phyloP scores from a whole-genome alignment of 2,797 vertebrate species.

The Rhadinocentrus ornatus region DNA sequence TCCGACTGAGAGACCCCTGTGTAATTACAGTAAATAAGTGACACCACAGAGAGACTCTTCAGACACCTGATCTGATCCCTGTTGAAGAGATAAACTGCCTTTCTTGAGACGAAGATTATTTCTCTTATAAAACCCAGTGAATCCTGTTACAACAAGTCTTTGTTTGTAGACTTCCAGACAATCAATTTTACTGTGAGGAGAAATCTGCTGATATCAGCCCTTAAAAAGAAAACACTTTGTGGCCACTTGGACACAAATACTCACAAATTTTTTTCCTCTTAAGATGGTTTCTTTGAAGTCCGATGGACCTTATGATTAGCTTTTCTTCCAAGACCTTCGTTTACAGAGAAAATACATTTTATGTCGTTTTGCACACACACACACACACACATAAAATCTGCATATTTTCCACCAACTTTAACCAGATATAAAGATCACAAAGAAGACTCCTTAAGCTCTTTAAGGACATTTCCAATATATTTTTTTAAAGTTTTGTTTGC shows the following conservation, averaged over 20 bases:
- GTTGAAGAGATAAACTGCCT: constrained; percentile 16
- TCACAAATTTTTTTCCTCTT: neutral
- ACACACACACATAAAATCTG: neutral
- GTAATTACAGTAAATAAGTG: constrained; percentile 55
- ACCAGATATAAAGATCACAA: neutral
- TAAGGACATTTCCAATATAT: neutral
- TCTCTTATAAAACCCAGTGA: constrained; percentile 12
- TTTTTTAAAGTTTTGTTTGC: neutral
- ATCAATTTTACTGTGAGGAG: neutral
- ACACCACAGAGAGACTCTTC: constrained; percentile 17
- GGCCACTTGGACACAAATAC: neutral
- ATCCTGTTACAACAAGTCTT: constrained; percentile 11
- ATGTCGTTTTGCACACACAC: constrained; percentile 1
- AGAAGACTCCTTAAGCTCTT: neutral
- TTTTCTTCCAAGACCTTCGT: neutral
- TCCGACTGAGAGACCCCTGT: constrained; percentile 33
- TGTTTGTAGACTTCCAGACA: constrained; percentile 4
- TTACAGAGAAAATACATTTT: neutral
- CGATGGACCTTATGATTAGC: neutral
- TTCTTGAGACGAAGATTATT: constrained; percentile 21
- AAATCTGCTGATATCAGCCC: neutral
- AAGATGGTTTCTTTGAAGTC: constrained; percentile 1
- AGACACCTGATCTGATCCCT: constrained; percentile 18
- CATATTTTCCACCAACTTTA: constrained; percentile 8
- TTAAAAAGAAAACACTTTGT: neutral